Evolutionary conservation across 2,888 invertebrate genomes (phyloP), one percentile per base, ranked within the genome.

Genomic region (Silvanus unidentatus): DNA sequence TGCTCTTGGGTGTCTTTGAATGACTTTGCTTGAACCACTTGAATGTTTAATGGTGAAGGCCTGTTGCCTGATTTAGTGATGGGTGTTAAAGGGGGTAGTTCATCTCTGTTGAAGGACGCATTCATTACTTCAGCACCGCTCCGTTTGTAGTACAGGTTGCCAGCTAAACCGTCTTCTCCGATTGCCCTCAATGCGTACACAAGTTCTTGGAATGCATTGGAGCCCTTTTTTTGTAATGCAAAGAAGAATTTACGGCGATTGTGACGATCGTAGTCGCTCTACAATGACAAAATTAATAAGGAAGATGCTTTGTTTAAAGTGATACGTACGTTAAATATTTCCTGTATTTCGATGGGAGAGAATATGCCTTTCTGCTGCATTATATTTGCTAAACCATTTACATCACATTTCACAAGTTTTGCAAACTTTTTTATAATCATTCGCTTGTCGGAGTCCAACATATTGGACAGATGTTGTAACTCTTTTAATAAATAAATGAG

Each of bases 221-320:
- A 49, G 13, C 51, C 47, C 43, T 62, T 61, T 38, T 58, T 53
- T 16, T 54, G 49, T 2, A 62, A 37, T 35, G 34, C 42, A 32
- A 59, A 57, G 38, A 62, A 53, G 40, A 62, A 58, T 13, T 52
- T 12, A 36, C 59, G 45, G 41, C 56, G 59, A 36, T 57, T 63
- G 34, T 59, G 55, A 22, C 50, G 46, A 28, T 49, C 50, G 52
- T 63, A 58, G 29, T 45, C 38, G 12, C 51, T 44, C 55, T 57
- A 39, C 11, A 45, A 55, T n/a, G 40, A 11, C 30, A 39, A 44
- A 36, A 43, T 11, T 15, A 12, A 39, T 14, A 10, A 40, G 29
- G 28, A 27, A 32, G 11, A 38, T 6, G 28, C 35, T 41, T 22
- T 37, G 38, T 36, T 13, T 28, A 12, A 39, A 39, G 14, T 13